A percentile compares a stretch with the other conserved stretches of the same genome.
Evolutionary conservation across 2,113 vertebrate species (phyloP).

Genomic region (Cettia cetti): DNA sequence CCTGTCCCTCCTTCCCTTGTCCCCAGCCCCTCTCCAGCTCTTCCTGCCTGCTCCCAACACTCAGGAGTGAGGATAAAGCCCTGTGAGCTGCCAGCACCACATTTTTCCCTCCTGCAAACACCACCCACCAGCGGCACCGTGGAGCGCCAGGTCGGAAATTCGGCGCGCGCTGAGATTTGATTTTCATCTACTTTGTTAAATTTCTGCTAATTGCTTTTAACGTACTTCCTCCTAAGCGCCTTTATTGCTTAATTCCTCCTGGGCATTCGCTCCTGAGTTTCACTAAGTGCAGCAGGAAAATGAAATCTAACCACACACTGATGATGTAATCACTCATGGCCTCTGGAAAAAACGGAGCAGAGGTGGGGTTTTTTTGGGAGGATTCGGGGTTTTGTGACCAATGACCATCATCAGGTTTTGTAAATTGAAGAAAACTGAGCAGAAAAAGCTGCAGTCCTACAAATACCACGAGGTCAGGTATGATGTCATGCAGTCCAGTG

Average conservation of each 20-base stretch:
- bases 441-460: background rate
- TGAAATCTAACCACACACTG: background rate
- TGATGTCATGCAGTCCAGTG: background rate
- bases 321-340: background rate
- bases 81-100: background rate
- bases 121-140: background rate
- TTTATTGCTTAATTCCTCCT: slow-evolving; percentile 67
- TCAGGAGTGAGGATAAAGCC: fast-evolving
- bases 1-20: background rate
- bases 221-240: slow-evolving; percentile 28
- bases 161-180: background rate
- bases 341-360: background rate
- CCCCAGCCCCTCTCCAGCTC: background rate
- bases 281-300: slow-evolving; percentile 57
- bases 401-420: slow-evolving; percentile 1
- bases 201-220: slow-evolving; percentile 72
- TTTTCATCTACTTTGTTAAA: slow-evolving; percentile 67
- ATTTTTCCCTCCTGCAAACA: background rate
- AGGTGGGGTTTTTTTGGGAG: background rate
- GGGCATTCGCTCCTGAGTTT: slow-evolving; percentile 54
- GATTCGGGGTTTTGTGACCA: background rate
- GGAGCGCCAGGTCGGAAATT: background rate
- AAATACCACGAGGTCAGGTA: background rate
- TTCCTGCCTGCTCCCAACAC: fast-evolving
- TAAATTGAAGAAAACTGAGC: background rate